Evolutionary conservation across 2,797 vertebrate genomes (phyloP).

Genomic region (Alfaro cultratus): DNA sequence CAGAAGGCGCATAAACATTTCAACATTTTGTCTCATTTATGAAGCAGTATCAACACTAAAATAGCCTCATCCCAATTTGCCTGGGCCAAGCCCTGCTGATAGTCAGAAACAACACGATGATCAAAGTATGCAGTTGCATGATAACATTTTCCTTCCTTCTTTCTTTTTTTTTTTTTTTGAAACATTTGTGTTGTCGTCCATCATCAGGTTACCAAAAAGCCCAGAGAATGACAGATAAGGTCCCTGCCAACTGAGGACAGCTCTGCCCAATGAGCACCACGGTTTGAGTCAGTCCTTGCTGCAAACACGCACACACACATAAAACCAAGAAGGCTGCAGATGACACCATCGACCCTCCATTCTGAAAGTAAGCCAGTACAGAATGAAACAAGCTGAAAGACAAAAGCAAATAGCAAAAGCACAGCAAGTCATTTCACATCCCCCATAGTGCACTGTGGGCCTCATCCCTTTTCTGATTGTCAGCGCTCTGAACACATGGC

Average conservation of each 20-base stretch:
- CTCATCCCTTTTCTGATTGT: conserved; percentile 82
- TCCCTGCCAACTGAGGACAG: conserved; percentile 64
- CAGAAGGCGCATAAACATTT: conserved; percentile 80
- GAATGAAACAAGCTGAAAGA: conserved; percentile 76
- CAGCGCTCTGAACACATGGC: conserved; percentile 84
- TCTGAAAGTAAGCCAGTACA: conserved; percentile 71
- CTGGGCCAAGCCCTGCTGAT: conserved; percentile 66
- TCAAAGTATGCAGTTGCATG: conserved; percentile 62
- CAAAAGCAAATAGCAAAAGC: conserved; percentile 73
- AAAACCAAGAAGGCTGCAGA: conserved; percentile 58
- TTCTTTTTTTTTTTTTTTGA: background rate
- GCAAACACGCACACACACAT: conserved; percentile 55
- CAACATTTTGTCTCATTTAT: conserved; percentile 60
- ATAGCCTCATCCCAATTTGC: conserved; percentile 64
- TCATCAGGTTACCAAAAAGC: conserved; percentile 52
- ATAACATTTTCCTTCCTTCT: conserved; percentile 40
- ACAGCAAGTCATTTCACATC: conserved; percentile 73
- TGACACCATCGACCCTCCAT: conserved; percentile 49
- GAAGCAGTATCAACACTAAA: conserved; percentile 73
- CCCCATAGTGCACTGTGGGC: conserved; percentile 77
- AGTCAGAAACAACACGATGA: conserved; percentile 59
- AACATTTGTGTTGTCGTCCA: conserved; percentile 37
- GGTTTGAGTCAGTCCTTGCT: conserved; percentile 66
- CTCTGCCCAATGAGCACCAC: conserved; percentile 75
- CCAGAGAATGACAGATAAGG: conserved; percentile 60